These are phyloP conservation scores for Oegoconia quadripuncta DNA, from an alignment of 2,888 invertebrate genomes.

Conservation along the genomic window DNA sequence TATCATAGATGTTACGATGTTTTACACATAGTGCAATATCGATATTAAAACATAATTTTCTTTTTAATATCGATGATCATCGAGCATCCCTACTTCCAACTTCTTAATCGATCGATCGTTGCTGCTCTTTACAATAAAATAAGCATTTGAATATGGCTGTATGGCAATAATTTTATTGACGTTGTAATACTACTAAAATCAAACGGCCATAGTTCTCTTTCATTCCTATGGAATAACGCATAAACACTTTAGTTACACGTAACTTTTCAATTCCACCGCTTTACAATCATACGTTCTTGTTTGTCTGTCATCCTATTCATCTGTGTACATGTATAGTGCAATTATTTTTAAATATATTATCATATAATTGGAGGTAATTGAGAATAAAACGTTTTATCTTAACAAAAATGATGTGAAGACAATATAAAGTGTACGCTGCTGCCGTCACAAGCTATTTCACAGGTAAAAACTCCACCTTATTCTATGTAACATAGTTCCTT, in stretches of 20 bases:
- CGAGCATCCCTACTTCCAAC: no score
- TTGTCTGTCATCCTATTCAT: slow-evolving; percentile 3
- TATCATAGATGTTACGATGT: no score
- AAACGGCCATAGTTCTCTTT: background rate
- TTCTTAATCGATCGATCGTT: no score
- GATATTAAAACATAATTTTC: no score
- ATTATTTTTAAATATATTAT: slow-evolving; percentile 18
- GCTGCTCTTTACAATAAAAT: no score
- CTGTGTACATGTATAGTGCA: slow-evolving; percentile 16
- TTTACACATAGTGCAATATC: no score
- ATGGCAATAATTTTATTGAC: slow-evolving; percentile 16
- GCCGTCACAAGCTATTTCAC: slow-evolving; percentile 3
- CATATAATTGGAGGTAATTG: slow-evolving; percentile 39
- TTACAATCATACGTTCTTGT: slow-evolving; percentile 21
- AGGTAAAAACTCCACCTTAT: slow-evolving; percentile 9
- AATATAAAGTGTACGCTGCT: slow-evolving; percentile 20
- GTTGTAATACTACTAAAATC: slow-evolving; percentile 8
- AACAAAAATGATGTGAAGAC: slow-evolving; percentile 35
- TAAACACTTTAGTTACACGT: background rate
- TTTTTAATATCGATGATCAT: no score
- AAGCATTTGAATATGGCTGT: background rate
- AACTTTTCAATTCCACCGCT: slow-evolving; percentile 21
- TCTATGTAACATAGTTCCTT: slow-evolving; percentile 8
- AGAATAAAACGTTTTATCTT: slow-evolving; percentile 23
- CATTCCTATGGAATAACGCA: slow-evolving; percentile 4